These are phyloP conservation scores for Reticulitermes speratus DNA, from an alignment of 1,140 invertebrate species.

Conservation along the genomic window DNA sequence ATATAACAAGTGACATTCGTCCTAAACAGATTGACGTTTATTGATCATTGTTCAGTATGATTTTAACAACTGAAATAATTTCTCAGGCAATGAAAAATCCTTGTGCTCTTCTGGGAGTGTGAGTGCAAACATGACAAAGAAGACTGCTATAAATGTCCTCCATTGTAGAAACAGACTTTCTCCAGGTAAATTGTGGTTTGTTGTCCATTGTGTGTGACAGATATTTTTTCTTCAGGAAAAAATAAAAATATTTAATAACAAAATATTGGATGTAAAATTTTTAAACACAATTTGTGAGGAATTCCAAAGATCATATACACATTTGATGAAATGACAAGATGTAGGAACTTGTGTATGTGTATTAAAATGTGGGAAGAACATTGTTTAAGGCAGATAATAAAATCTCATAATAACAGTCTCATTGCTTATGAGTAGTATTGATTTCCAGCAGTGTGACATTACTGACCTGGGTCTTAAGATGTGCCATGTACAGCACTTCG, in stretches of 20 bases:
- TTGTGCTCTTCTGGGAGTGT: neutral
- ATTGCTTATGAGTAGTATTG: neutral
- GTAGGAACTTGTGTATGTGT: neutral
- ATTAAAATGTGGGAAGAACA: neutral
- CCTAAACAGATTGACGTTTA: neutral
- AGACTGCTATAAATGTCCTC: neutral
- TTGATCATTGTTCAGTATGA: neutral
- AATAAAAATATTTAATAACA: neutral
- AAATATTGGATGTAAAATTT: conserved; percentile 1
- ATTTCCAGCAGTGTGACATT: neutral
- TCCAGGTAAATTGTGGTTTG: neutral
- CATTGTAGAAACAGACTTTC: neutral
- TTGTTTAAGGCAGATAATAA: neutral
- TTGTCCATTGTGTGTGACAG: neutral
- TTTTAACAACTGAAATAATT: neutral
- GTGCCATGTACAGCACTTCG: neutral
- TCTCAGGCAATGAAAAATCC: neutral
- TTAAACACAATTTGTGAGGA: neutral
- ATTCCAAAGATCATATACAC: neutral
- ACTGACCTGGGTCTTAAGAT: neutral
- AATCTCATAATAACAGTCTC: neutral
- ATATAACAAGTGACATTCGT: neutral
- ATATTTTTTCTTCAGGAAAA: neutral
- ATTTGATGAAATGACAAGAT: neutral
- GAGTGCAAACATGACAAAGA: neutral